Evolutionary conservation across 1,140 invertebrate genomes (phyloP), one percentile per base, ranked within the genome.

Genomic region (Tribolium madens): DNA sequence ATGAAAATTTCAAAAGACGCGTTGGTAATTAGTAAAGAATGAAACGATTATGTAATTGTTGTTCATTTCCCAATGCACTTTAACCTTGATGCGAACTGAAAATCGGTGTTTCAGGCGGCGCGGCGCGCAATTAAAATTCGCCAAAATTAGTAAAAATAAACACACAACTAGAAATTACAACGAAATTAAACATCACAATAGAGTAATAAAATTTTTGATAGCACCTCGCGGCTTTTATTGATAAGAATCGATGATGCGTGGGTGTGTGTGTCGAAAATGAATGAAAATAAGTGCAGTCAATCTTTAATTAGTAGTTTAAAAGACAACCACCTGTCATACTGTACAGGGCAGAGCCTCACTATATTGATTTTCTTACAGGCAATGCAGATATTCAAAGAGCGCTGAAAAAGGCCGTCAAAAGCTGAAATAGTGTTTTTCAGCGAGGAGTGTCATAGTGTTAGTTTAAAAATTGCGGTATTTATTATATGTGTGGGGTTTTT

Each of bases 291-390:
- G 15, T 13, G 17, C 17, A 10, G 26, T 26, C 9, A 60, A 17
- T 60, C 17, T 60, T 60, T 60, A 60, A 60, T 60, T 60, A 50
- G 52, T 48, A 36, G 26, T 71, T 69, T 18, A 46, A 76, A 73
- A 84, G 79, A 80, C 83, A 84, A 84, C 83, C 83, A 84, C 83
- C 83, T 84, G 83, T 84, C 82, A 84, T 81, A 69, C 76, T 42
- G 80, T 77, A 81, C 80, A 81, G 83, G 84, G 84, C 83, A 83
- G 80, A 81, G 82, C 79, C 81, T 79, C 78, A 76, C 52, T 80
- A 84, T 85, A 85, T 85, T 85, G 84, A 85, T 85, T 85, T 85
- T 85, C 84, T 81, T 72, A 50, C 80, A 79, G 81, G 83, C 84
- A 85, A 84, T 85, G 84, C 84, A 84, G 84, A 85, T 85, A 85